Conservation (phyloP, 2,113 vertebrate genomes). For the mouse (Mus musculus) region GRCm39 chr2:102610501-102611000, state of each 20-base stretch:
- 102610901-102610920: conserved; percentile 57
- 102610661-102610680: conserved; percentile 72
- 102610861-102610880: background rate
- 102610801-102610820: background rate
- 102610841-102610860: background rate
- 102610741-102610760: conserved; percentile 65
- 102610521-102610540: background rate
- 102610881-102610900: conserved; percentile 59
- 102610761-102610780: conserved; percentile 68
- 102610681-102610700: conserved; percentile 85
- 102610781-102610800: conserved; percentile 74
- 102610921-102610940: conserved; percentile 74
- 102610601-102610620: conserved; percentile 26
- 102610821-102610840: conserved; percentile 60
- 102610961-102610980: conserved; percentile 83
- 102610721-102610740: conserved; percentile 59
- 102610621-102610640: conserved; percentile 40
- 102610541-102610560: conserved; percentile 36
- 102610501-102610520: background rate
- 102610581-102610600: conserved; percentile 9
- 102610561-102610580: conserved; percentile 12
- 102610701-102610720: conserved; percentile 73
- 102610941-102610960: conserved; percentile 80
- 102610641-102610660: conserved; percentile 57
- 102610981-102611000: conserved; percentile 83